These are phyloP conservation scores for Vulpes vulpes DNA, from an alignment of 2,113 vertebrate genomes.

Conservation along the genomic window DNA sequence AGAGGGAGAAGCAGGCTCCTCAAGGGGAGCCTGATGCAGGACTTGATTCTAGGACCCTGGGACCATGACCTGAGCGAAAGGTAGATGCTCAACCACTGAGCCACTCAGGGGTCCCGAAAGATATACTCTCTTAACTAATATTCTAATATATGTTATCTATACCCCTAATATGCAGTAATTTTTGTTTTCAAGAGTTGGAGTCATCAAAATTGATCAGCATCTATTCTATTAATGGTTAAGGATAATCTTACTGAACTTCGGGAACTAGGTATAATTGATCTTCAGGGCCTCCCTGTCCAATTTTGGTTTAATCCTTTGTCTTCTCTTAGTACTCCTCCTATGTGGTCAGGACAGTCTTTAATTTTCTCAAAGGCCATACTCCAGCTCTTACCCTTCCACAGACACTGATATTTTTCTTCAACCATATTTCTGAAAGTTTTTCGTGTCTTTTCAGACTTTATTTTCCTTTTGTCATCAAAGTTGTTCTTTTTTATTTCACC, in stretches of 20 bases:
- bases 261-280: background rate
- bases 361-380: background rate
- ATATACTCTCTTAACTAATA: background rate
- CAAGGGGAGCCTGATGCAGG: too few relatives aligned
- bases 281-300: background rate
- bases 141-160: background rate
- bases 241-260: background rate
- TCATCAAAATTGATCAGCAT: background rate
- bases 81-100: too few relatives aligned
- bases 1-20: too few relatives aligned
- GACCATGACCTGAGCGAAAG: too few relatives aligned
- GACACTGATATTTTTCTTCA: background rate
- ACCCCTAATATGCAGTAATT: background rate
- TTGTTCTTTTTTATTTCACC: background rate
- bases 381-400: background rate
- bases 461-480: background rate
- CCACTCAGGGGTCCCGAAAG: too few relatives aligned
- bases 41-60: too few relatives aligned
- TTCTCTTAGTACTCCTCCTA: background rate
- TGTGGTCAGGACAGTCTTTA: background rate
- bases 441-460: background rate
- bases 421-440: background rate
- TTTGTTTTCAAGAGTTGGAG: constrained; percentile 4
- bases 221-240: background rate
- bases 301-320: background rate